phyloP scores from a whole-genome alignment of 2,888 invertebrate genomes.

The Thymelicus acteon region DNA sequence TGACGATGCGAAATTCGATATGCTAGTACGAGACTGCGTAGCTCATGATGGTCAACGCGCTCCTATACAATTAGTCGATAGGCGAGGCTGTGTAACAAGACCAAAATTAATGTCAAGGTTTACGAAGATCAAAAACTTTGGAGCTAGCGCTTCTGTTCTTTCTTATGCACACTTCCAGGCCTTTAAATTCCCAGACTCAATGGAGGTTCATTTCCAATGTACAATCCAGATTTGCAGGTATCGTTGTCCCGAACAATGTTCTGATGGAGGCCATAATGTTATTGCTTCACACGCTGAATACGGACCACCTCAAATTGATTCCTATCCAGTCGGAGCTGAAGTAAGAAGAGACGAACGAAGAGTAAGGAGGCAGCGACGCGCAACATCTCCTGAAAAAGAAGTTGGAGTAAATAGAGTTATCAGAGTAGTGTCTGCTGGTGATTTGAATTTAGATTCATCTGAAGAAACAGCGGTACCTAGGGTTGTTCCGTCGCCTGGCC shows the following conservation, averaged over 20 bases:
- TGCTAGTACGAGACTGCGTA: constrained; percentile 97
- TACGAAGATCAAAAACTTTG: constrained; percentile 97
- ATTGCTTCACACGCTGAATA: constrained; percentile 87
- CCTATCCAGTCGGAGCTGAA: constrained; percentile 85
- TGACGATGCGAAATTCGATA: constrained; percentile 97
- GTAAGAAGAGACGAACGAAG: constrained; percentile 90
- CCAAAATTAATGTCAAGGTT: constrained; percentile 97
- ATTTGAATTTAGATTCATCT: constrained; percentile 91
- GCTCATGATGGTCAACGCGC: constrained; percentile 97
- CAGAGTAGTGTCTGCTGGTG: constrained; percentile 95
- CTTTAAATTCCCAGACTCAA: constrained; percentile 97
- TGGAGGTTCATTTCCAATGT: constrained; percentile 98
- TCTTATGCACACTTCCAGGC: constrained; percentile 98
- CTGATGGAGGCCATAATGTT: constrained; percentile 85
- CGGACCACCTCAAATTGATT: constrained; percentile 87
- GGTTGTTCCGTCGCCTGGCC: constrained; percentile 87
- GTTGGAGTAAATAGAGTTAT: constrained; percentile 96
- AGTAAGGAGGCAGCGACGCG: constrained; percentile 87
- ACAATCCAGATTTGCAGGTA: constrained; percentile 97
- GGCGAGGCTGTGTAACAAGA: constrained; percentile 95
- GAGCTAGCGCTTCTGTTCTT: constrained; percentile 95
- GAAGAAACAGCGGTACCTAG: constrained; percentile 86
- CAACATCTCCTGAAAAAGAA: constrained; percentile 88
- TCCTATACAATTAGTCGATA: constrained; percentile 96
- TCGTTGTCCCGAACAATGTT: constrained; percentile 96